Percentiles rank a stretch among this genome's conserved stretches.
Evolutionary conservation across 92 coral and sea anemone genomes (phyloP).

Genomic region (Meandrina meandrites): DNA sequence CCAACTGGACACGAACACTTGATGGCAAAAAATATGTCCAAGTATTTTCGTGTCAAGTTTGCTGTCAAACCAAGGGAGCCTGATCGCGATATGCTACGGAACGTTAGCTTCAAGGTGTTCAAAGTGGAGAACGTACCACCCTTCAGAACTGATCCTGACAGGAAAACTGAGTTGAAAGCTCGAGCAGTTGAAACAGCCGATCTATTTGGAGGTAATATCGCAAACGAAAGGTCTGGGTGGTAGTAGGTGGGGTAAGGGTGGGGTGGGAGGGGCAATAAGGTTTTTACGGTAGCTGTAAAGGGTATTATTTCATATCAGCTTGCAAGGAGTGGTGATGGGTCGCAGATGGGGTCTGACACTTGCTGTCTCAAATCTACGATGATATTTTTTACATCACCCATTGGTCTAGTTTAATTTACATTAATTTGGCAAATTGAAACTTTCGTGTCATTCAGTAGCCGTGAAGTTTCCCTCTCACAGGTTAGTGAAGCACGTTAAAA

Average conservation of each 20-base stretch:
- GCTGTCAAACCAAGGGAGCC: not conserved
- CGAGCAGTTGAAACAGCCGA: not conserved
- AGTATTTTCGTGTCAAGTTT: constrained; percentile 36
- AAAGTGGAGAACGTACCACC: constrained; percentile 28
- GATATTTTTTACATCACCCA: too few species aligned
- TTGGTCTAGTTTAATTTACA: too few species aligned
- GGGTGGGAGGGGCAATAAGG: not conserved
- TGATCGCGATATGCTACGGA: not conserved
- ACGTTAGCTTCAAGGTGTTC: constrained; percentile 25
- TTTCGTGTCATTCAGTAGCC: too few species aligned
- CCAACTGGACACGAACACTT: constrained; percentile 12
- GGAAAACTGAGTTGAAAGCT: constrained; percentile 22
- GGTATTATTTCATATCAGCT: not conserved
- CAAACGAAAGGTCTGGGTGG: not conserved
- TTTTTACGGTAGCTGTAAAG: not conserved
- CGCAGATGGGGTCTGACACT: too few species aligned
- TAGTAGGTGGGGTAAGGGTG: too few species aligned
- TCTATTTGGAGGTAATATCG: constrained; percentile 14
- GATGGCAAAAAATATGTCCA: constrained; percentile 33
- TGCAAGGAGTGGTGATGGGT: too few species aligned
- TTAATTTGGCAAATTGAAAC: too few species aligned
- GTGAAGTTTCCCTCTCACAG: too few species aligned
- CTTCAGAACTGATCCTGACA: not conserved
- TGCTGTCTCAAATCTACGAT: too few species aligned
- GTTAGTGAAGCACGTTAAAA: too few species aligned